Evolutionary conservation across 2,888 invertebrate species (phyloP), one percentile per base, ranked within the genome.

Genomic region (Allacma fusca): DNA sequence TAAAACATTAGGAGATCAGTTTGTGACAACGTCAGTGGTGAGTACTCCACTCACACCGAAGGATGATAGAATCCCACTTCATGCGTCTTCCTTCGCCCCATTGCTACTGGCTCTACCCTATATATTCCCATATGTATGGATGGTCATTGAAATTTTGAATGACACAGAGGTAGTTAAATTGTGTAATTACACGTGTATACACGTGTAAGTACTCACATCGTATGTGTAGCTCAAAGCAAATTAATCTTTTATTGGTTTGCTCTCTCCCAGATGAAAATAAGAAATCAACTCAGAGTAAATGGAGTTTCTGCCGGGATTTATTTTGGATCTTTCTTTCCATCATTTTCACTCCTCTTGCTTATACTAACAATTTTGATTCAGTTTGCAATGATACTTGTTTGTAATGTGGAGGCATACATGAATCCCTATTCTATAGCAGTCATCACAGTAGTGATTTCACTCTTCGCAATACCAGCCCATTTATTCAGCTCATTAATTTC

Each of bases 51-150:
- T 70, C 44, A 19, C 44, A 1, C 21, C 21, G 19, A 23, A 21
- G 24, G 24, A 21, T 13, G 44, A 70, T 16, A 57, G 21, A 12
- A 43, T 21, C 12, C 77, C 81, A 57, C 80, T 13, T 91, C 91
- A 84, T 91, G 91, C 84, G 91, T 92, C 85, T 91, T 93, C 85
- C 86, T 91, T 44, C 91, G 92, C 93, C n/a, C 90, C 92, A 1
- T 88, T 93, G 1, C 91, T 94, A 81, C 90, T 95, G 85, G 94
- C 94, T 68, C 92, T 94, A 91, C 92, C 93, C 78, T 93, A 94
- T 85, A 91, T 93, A 0, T 86, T 93, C 76, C 91, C 94, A n/a
- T 92, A 94, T 0, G 91, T 93, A 34, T 92, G 92, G 34, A 88
- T 94, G 84, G 93, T 92, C 0, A 91, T 93, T 5, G 93, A 93